Conservation (phyloP, 2,113 vertebrate genomes). For the Chaetorhynchus papuensis region DNA sequence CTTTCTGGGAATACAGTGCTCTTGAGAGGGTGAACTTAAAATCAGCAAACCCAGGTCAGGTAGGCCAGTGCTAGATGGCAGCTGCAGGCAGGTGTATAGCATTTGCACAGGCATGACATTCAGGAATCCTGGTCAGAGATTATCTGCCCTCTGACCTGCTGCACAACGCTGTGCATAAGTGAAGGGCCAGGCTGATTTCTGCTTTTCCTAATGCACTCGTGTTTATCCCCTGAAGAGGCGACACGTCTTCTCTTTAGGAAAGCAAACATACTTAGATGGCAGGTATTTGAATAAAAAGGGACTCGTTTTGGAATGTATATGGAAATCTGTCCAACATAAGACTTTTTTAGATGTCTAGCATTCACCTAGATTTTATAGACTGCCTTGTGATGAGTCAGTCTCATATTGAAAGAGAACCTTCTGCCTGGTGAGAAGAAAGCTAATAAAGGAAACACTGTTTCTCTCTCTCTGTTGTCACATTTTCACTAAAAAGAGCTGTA, state of each 20-base stretch:
- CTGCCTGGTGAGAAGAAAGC: not conserved
- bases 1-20: not conserved
- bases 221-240: not conserved
- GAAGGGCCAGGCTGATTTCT: not conserved
- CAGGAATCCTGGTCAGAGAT: not conserved
- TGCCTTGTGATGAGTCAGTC: not conserved
- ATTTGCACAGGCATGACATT: rapidly evolving
- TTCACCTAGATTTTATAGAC: not conserved
- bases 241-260: not conserved
- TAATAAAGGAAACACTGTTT: not conserved
- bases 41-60: not conserved
- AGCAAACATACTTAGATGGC: not conserved
- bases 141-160: not conserved
- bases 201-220: not conserved
- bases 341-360: not conserved
- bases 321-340: not conserved
- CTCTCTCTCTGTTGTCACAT: not conserved
- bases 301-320: not conserved
- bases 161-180: rapidly evolving
- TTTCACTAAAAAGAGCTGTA: not conserved
- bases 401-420: not conserved
- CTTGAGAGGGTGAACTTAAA: not conserved
- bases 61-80: not conserved
- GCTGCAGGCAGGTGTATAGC: not conserved
- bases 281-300: not conserved